Evolutionary conservation across 2,113 vertebrate species (phyloP).

Genomic region (Proteles cristata): DNA sequence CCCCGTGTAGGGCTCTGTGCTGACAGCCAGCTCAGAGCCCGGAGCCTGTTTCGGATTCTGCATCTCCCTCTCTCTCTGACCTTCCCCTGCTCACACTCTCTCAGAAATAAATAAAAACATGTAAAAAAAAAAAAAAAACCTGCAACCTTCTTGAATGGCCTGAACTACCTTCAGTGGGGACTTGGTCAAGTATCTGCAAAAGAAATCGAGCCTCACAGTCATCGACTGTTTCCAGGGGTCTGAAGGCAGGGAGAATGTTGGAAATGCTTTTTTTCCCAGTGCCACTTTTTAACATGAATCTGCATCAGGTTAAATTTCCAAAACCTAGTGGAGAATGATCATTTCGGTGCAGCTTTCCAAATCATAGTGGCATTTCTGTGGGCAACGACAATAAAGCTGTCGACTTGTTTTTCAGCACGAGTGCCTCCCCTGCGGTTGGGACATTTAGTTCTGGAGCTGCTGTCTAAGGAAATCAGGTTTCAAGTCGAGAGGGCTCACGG

Average conservation of each 20-base stretch:
- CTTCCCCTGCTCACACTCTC: no score
- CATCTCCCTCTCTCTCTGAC: no score
- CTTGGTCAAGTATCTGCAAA: constrained; percentile 3
- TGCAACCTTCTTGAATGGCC: neutral
- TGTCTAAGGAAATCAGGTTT: constrained; percentile 67
- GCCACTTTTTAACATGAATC: constrained; percentile 51
- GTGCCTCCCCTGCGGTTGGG: constrained; percentile 28
- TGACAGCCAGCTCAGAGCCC: no score
- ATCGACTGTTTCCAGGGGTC: neutral
- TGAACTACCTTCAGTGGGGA: neutral
- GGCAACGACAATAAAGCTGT: constrained; percentile 57
- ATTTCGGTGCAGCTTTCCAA: constrained; percentile 47
- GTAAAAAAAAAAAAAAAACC: neutral
- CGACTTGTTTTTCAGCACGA: constrained; percentile 25
- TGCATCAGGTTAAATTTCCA: constrained; percentile 47
- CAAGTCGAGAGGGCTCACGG: constrained; percentile 54
- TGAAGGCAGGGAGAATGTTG: neutral
- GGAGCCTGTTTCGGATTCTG: no score
- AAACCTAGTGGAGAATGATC: constrained; percentile 51
- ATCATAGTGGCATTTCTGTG: constrained; percentile 59
- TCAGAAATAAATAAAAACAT: no score
- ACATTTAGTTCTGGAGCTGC: constrained; percentile 61
- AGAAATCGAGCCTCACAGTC: neutral
- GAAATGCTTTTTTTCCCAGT: constrained; percentile 47
- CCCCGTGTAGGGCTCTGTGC: no score